A percentile compares a stretch with the other conserved stretches of the same genome.
Conservation (phyloP, 2,113 vertebrate species). For the Takifugu flavidus region DNA sequence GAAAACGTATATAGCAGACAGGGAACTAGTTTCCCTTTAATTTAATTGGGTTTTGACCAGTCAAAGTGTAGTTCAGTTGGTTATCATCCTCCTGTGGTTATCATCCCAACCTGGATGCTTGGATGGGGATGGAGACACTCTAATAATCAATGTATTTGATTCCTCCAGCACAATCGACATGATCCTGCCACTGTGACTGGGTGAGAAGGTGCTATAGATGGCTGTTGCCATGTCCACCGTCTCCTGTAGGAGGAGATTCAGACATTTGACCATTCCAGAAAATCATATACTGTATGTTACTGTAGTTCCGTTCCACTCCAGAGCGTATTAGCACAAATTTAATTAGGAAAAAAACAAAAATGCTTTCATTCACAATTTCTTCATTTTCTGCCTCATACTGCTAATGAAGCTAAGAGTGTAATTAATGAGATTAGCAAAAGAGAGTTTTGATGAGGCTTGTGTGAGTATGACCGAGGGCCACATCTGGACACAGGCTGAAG, state of each 20-base stretch:
- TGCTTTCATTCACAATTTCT: conserved; percentile 79
- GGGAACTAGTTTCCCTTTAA: neutral
- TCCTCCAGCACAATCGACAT: too few species aligned
- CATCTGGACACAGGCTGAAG: conserved; percentile 34
- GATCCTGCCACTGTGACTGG: too few species aligned
- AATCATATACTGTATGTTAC: conserved; percentile 41
- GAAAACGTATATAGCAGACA: neutral
- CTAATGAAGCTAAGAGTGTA: conserved; percentile 83
- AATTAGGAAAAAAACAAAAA: conserved; percentile 66
- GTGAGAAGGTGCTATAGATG: too few species aligned
- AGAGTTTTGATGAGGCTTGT: conserved; percentile 68
- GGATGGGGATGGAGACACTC: too few species aligned
- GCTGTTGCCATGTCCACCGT: too few species aligned
- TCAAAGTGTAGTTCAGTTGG: too few species aligned
- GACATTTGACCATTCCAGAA: conserved; percentile 51
- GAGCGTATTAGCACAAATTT: conserved; percentile 66
- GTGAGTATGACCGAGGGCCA: conserved; percentile 42
- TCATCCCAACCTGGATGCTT: too few species aligned
- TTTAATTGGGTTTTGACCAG: neutral
- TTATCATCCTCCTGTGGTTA: too few species aligned
- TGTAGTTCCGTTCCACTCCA: conserved; percentile 61
- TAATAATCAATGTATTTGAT: too few species aligned
- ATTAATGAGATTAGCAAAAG: conserved; percentile 85
- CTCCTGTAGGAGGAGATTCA: neutral
- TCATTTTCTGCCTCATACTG: conserved; percentile 73